phyloP scores from a whole-genome alignment of 2,797 vertebrate genomes.

The Brachyrhaphis roseni region DNA sequence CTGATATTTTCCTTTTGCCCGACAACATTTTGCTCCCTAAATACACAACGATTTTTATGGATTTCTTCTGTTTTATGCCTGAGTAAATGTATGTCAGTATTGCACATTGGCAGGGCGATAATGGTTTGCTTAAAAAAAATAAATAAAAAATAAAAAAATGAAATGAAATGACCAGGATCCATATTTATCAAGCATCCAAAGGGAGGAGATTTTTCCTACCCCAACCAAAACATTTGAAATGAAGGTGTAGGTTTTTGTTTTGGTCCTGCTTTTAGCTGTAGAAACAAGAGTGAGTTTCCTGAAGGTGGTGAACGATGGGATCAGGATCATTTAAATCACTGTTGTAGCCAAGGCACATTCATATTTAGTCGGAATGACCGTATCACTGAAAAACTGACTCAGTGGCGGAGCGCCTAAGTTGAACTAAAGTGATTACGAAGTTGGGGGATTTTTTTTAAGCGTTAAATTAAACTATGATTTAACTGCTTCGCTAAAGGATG shows the following conservation, averaged over 20 bases:
- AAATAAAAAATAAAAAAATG: slow-evolving; percentile 22
- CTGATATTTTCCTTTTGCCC: slow-evolving; percentile 84
- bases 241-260: slow-evolving; percentile 10
- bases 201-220: slow-evolving; percentile 29
- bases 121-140: slow-evolving; percentile 51
- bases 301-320: slow-evolving; percentile 35
- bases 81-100: slow-evolving; percentile 93
- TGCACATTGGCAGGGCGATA: slow-evolving; percentile 84
- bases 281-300: slow-evolving; percentile 35
- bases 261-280: slow-evolving; percentile 47
- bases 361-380: slow-evolving; percentile 42
- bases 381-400: slow-evolving; percentile 33
- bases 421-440: slow-evolving; percentile 24
- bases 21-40: slow-evolving; percentile 90
- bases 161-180: slow-evolving; percentile 31
- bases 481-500: slow-evolving; percentile 8
- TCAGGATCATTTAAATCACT: slow-evolving; percentile 43
- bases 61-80: slow-evolving; percentile 83
- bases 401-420: slow-evolving; percentile 23
- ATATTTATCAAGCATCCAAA: slow-evolving; percentile 72
- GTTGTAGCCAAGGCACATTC: slow-evolving; percentile 74
- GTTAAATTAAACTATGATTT: slow-evolving; percentile 15
- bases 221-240: slow-evolving; percentile 29
- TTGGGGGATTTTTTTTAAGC: slow-evolving; percentile 6
- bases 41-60: slow-evolving; percentile 82